Evolutionary conservation across 2,797 vertebrate species (phyloP), one percentile per base, ranked within the genome.

Genomic region (Psittacula echo): DNA sequence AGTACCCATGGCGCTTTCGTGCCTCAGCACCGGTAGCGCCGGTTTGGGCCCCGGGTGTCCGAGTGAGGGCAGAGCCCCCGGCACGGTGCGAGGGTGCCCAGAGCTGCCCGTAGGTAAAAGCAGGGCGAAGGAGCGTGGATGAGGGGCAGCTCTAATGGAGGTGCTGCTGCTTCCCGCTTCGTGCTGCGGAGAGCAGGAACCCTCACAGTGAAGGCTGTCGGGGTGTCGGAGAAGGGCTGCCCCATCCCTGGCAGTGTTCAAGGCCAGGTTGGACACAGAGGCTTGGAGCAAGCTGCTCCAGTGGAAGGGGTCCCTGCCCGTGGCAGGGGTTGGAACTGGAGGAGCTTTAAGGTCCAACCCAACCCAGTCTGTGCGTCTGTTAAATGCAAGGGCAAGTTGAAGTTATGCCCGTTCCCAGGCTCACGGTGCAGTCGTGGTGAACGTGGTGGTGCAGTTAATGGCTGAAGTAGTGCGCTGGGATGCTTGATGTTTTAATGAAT

Each of bases 141-240:
- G 4, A 30, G 0, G 9, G 37, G 1, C 30, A 9, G 32, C 4
- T 0, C 1, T 2, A 3, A 2, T 2, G 30, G 20, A 7, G 26
- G 3, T 3, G 0, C 7, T 15, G 48, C 32, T 3, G 2, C 1
- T 13, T 18, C 18, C 20, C 8, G 48, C 27, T 11, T 23, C 0
- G 1, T 10, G 21, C 58, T 10, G 0, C 26, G 6, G 9, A 32
- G 39, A 51, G 4, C n/a, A 5, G 24, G 26, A 32, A 3, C 13
- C 6, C 54, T 7, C 54, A 2, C 2, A 5, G 54, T 7, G 54
- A 7, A 23, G 21, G 32, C 54, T 15, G 54, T 23, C 13, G 22
- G 13, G 21, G 32, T 34, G 32, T 37, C 37, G 7, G 37, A 37
- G 37, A 9, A 37, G 37, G 53, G 30, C 53, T n/a, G 30, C 54